These are phyloP conservation scores for Pseudoips prasinana DNA, from an alignment of 2,888 invertebrate genomes.

Conservation along the genomic window DNA sequence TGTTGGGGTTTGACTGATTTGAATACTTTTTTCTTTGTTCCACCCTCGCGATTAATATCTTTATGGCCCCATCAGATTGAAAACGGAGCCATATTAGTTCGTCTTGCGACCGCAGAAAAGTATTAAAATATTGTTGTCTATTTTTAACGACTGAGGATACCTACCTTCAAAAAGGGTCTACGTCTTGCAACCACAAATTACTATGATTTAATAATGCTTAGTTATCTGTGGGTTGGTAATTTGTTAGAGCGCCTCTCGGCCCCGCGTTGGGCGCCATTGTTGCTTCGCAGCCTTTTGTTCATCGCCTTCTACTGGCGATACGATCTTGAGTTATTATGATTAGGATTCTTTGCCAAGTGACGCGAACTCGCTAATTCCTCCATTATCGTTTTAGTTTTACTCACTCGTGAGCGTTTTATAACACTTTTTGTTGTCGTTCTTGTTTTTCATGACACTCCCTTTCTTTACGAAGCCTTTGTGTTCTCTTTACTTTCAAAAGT, in stretches of 20 bases:
- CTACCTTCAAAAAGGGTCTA: constrained; percentile 64
- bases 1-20: constrained; percentile 57
- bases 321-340: constrained; percentile 81
- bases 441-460: constrained; percentile 17
- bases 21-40: constrained; percentile 46
- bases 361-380: constrained; percentile 73
- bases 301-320: constrained; percentile 73
- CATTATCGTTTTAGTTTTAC: constrained; percentile 70
- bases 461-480: constrained; percentile 21
- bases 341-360: constrained; percentile 80
- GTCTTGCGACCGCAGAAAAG: neutral
- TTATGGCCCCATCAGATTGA: constrained; percentile 6
- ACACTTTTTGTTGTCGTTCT: constrained; percentile 36
- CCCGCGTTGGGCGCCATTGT: constrained; percentile 75
- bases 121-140: constrained; percentile 44
- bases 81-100: constrained; percentile 1
- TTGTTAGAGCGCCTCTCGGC: constrained; percentile 73
- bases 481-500: constrained; percentile 4
- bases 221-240: constrained; percentile 79
- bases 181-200: constrained; percentile 77
- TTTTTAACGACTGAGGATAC: constrained; percentile 50
- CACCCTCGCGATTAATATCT: constrained; percentile 16
- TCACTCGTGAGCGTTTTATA: constrained; percentile 44
- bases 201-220: constrained; percentile 82
- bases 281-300: constrained; percentile 77